A percentile compares a stretch with the other conserved stretches of the same genome.
Conservation (phyloP, 1,140 invertebrate genomes). For the Brachionus asplanchnoidis region DNA sequence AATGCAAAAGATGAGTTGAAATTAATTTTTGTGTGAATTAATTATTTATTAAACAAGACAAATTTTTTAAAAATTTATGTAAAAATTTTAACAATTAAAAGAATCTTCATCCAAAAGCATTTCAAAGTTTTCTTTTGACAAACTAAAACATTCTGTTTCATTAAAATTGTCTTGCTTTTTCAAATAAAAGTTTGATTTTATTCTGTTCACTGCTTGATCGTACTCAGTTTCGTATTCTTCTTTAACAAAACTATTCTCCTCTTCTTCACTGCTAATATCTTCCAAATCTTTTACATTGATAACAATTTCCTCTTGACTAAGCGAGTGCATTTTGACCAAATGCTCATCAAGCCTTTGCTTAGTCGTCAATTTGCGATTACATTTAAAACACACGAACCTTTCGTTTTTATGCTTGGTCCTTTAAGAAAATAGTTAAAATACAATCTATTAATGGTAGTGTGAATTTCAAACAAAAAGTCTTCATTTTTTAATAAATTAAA, state of each 20-base stretch:
- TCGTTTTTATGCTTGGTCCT: constrained; percentile 22
- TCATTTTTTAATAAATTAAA: too few species aligned
- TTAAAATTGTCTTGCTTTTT: constrained; percentile 33
- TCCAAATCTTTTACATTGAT: constrained; percentile 1
- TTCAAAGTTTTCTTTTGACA: constrained; percentile 20
- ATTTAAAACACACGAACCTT: background rate
- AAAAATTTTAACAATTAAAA: background rate
- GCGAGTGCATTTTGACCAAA: background rate
- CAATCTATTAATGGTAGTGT: too few species aligned
- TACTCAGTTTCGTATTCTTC: background rate
- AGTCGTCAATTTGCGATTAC: background rate
- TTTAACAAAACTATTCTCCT: background rate
- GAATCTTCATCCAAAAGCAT: background rate
- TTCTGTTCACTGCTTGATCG: background rate
- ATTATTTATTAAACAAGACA: background rate
- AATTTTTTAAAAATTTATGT: background rate
- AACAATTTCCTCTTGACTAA: background rate
- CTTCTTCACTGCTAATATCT: constrained; percentile 15
- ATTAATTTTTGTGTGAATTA: background rate
- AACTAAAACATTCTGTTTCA: background rate
- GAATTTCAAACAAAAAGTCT: too few species aligned
- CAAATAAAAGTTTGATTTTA: constrained; percentile 15
- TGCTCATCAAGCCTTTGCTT: constrained; percentile 23
- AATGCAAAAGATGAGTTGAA: background rate
- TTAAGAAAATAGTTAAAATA: background rate